Conservation (phyloP, 92 coral and sea anemone species). For the Palythoa caribaeorum region DNA sequence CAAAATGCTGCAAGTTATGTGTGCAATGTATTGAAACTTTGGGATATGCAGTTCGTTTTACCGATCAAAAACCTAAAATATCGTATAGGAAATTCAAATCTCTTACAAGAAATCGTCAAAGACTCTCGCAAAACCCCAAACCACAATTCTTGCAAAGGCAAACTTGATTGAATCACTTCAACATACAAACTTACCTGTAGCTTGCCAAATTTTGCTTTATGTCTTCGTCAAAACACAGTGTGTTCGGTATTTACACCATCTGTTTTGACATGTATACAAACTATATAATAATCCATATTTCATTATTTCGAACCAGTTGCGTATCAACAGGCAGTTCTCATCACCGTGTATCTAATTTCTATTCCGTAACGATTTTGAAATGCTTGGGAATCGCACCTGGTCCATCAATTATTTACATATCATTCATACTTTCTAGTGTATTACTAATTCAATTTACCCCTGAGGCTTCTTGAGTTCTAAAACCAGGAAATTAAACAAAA, state of each 20-base stretch:
- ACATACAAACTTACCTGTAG: conserved; percentile 11
- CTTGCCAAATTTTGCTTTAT: background rate
- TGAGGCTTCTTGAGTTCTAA: conserved; percentile 2
- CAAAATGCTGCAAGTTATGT: background rate
- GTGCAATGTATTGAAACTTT: background rate
- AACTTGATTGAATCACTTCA: background rate
- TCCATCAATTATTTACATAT: background rate
- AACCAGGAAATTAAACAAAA: background rate
- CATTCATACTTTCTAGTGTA: background rate
- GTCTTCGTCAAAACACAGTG: background rate
- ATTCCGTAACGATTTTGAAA: background rate
- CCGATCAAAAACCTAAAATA: background rate
- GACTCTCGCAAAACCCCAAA: background rate
- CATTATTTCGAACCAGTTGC: background rate
- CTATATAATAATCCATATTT: too few relatives aligned
- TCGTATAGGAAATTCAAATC: background rate
- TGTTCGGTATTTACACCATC: conserved; percentile 12
- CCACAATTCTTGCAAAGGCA: background rate
- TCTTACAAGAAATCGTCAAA: background rate
- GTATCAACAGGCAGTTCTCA: background rate
- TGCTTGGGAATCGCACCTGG: background rate
- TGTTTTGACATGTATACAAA: background rate
- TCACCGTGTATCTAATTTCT: background rate
- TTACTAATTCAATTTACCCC: background rate
- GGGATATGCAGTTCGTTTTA: background rate